Percentiles rank a stretch among this genome's conserved stretches.
phyloP scores from a whole-genome alignment of 2,113 vertebrate species.

The Scophthalmus maximus region DNA sequence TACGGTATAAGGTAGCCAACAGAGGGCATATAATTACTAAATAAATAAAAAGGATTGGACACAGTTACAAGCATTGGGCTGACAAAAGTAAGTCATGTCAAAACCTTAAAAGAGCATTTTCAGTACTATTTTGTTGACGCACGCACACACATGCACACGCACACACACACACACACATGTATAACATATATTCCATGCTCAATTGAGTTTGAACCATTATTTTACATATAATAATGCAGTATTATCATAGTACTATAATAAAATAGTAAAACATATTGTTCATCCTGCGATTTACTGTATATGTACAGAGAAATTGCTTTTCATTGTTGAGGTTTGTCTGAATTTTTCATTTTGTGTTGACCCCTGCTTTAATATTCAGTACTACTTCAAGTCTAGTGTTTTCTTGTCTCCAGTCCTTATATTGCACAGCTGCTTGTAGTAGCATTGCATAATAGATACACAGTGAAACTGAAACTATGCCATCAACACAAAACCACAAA shows the following conservation, averaged over 20 bases:
- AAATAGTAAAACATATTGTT: background rate
- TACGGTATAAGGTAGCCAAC: no score
- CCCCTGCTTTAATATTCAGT: conserved; percentile 22
- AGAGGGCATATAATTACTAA: no score
- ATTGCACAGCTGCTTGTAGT: conserved; percentile 27
- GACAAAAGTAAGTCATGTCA: no score
- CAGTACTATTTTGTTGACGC: no score
- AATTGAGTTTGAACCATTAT: no score
- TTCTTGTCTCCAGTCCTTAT: conserved; percentile 11
- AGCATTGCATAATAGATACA: conserved; percentile 51
- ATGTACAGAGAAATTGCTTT: background rate
- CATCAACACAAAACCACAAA: conserved; percentile 54
- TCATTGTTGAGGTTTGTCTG: conserved; percentile 38
- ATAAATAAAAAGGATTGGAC: no score
- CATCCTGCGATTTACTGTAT: background rate
- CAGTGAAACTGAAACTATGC: conserved; percentile 50
- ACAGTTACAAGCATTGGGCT: no score
- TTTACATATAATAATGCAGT: no score
- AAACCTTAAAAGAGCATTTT: no score
- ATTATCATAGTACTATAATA: background rate
- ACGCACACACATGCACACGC: no score
- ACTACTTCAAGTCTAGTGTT: background rate
- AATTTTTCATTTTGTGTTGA: conserved; percentile 10
- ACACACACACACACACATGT: no score
- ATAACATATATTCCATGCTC: no score